Base-by-base conservation (phyloP, 2,888 invertebrate genomes). In the Oxyteleia sp. region DNA sequence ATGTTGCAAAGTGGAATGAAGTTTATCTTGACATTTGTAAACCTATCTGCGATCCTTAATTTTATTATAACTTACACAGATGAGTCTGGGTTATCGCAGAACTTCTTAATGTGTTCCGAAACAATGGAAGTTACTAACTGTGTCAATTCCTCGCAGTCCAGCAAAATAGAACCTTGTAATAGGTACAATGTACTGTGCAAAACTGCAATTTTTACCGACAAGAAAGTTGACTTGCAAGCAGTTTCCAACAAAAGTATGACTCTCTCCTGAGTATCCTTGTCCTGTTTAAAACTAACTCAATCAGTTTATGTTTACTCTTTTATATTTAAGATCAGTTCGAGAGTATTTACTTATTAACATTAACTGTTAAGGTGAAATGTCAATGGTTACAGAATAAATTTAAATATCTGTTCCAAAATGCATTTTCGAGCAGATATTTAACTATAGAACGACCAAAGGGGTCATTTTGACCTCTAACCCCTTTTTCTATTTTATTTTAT, bases 141-240 rank as follows among this genome's bases (percentile, higher is more conserved):
- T 91, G 94, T 93, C 23, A 94, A 94, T 72, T 95, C 95, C 41
- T 94, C 93, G 59, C 94, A 94, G 80, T 94, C 94, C 1, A 93
- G 92, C 5, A 94, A 87, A 64, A 94, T 92, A 61, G 94, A 94
- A 64, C 94, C 94, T 93, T 97, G 96, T 55, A 96, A 92, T 32
- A 96, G 92, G 90, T 96, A 96, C 23, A 96, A 92, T 4, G 95
- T 91, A 2, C 96, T 96, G 88, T 96, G 95, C n/a, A 96, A 92
- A 18, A 95, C 94, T 1, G 95, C 94, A 23, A 96, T 94, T 86
- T 95, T 94, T 15, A 95, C 95, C 7, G 96, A 94, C 23, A 96
- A 90, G 89, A 95, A 95, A 15, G 94, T 94, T 88, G 95, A 95
- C 89, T 95, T 95, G 20, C 96, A 93, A 88, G 95, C 94, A 68